These are phyloP conservation scores for Xestoiulus laeticollis DNA, from an alignment of 2,888 invertebrate genomes.

Conservation along the genomic window DNA sequence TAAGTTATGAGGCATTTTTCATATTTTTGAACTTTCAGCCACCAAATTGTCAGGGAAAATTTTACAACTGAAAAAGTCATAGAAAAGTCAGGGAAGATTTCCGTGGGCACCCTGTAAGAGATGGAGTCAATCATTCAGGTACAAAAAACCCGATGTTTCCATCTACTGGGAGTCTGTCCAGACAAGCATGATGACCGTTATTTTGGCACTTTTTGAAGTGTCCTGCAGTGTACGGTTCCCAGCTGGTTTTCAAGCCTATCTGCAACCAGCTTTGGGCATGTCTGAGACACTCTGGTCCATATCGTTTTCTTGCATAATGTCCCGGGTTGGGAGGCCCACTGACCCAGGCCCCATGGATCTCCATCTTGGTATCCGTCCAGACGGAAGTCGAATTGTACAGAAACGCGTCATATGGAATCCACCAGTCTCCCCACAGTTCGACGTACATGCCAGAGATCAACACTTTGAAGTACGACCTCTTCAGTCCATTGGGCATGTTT, in stretches of 20 bases:
- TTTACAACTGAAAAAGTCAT: too few relatives aligned
- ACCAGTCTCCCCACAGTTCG: constrained; percentile 60
- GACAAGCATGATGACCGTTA: constrained; percentile 60
- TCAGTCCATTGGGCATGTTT: constrained; percentile 55
- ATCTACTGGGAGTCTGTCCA: constrained; percentile 61
- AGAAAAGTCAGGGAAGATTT: too few relatives aligned
- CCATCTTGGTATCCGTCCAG: constrained; percentile 58
- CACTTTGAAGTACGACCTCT: constrained; percentile 59
- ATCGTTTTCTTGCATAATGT: constrained; percentile 60
- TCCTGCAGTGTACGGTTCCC: constrained; percentile 55
- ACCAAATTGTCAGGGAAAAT: too few relatives aligned
- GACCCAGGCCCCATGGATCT: constrained; percentile 60
- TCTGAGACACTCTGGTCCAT: constrained; percentile 61
- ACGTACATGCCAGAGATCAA: constrained; percentile 58
- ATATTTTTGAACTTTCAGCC: too few relatives aligned
- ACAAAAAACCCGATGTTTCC: constrained; percentile 57
- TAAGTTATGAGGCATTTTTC: too few relatives aligned
- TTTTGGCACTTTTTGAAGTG: constrained; percentile 59
- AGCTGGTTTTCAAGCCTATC: constrained; percentile 59
- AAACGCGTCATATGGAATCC: not conserved
- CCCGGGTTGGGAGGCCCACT: constrained; percentile 61
- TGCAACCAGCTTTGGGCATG: constrained; percentile 61
- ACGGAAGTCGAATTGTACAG: not conserved
- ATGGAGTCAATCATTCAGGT: constrained; percentile 39
- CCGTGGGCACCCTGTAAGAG: too few relatives aligned